phyloP scores from a whole-genome alignment of 1,140 invertebrate species.

The Eurosta solidaginis region DNA sequence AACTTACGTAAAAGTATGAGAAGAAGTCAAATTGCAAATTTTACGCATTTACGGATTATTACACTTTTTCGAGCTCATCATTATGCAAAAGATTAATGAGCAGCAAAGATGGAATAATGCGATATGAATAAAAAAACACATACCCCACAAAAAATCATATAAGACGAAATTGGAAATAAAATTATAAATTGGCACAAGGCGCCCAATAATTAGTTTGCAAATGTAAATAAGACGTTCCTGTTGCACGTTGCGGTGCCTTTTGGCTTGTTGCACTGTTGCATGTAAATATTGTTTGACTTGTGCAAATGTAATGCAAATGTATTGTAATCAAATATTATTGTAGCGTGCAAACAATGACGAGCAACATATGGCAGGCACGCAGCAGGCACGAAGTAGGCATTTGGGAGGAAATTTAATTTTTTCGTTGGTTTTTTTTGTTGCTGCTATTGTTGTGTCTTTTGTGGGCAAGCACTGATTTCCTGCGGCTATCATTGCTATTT shows the following conservation, averaged over 20 bases:
- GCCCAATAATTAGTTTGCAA: neutral
- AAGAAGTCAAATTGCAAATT: neutral
- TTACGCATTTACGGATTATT: conserved; percentile 21
- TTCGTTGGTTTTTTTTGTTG: too few species aligned
- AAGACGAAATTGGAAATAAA: neutral
- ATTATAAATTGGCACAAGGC: neutral
- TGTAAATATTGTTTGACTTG: too few species aligned
- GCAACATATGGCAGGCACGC: neutral
- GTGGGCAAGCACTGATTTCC: conserved; percentile 14
- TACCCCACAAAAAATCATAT: neutral
- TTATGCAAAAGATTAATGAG: conserved; percentile 20
- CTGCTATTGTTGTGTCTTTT: too few species aligned
- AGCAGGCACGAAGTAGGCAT: neutral
- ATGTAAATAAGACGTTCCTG: neutral
- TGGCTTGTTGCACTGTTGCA: neutral
- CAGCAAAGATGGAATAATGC: neutral
- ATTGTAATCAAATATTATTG: conserved; percentile 21
- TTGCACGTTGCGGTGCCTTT: conserved; percentile 9
- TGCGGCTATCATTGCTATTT: conserved; percentile 23
- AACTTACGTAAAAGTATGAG: too few species aligned
- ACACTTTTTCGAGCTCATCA: neutral
- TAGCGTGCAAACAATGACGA: neutral
- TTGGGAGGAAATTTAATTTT: conserved; percentile 11
- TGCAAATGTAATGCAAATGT: conserved; percentile 23
- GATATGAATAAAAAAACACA: neutral